phyloP scores from a whole-genome alignment of 2,113 vertebrate species.

The Callocephalon fimbriatum region DNA sequence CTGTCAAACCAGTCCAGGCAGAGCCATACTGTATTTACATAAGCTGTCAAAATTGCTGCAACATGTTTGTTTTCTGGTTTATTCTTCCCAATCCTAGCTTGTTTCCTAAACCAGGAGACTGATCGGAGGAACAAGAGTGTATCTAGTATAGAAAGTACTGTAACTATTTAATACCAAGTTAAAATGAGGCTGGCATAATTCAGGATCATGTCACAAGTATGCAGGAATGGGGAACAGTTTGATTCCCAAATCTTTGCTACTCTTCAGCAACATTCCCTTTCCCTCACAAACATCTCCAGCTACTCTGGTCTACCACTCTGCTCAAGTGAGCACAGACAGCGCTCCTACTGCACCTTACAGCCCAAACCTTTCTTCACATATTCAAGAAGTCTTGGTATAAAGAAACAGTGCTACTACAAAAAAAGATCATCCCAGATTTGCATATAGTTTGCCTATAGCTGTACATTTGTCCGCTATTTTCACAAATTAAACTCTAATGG shows the following conservation, averaged over 20 bases:
- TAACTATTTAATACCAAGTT: not conserved
- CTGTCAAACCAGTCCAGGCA: not conserved
- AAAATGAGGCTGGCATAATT: not conserved
- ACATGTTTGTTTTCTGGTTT: not conserved
- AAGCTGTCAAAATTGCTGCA: not conserved
- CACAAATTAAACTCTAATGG: not conserved
- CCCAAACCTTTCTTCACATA: not conserved
- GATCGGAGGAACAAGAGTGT: not conserved
- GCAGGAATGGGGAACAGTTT: not conserved
- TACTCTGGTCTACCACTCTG: not conserved
- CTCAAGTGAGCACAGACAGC: not conserved
- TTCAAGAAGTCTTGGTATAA: not conserved
- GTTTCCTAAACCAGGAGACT: not conserved
- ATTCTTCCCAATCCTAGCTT: not conserved
- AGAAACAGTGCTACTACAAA: not conserved
- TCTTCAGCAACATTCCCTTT: not conserved
- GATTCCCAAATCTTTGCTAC: not conserved
- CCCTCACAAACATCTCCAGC: not conserved
- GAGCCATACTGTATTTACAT: not conserved
- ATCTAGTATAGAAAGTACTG: not conserved
- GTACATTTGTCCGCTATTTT: not conserved
- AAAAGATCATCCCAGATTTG: not conserved
- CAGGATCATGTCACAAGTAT: not conserved
- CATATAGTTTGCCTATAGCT: not conserved
- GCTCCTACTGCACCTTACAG: accelerated